These are phyloP conservation scores for Channa maculata DNA, from an alignment of 2,113 vertebrate species.

Conservation along the genomic window DNA sequence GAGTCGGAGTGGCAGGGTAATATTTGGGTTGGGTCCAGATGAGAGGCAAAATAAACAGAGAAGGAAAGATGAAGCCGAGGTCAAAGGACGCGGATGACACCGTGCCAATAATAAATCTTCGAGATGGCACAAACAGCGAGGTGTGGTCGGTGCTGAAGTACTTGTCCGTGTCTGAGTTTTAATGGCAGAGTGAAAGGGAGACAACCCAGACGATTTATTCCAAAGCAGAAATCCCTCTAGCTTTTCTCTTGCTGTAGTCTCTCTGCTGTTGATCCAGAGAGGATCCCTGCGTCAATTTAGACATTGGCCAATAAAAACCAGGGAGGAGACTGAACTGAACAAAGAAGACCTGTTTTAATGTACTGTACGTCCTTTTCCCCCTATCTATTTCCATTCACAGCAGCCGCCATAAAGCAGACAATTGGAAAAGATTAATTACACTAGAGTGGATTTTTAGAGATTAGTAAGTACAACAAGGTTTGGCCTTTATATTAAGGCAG, in stretches of 20 bases:
- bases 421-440: neutral
- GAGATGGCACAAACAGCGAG: neutral
- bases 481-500: neutral
- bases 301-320: conserved; percentile 12
- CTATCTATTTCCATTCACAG: neutral
- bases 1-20: conserved; percentile 22
- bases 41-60: conserved; percentile 36
- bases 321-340: neutral
- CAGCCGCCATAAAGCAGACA: neutral
- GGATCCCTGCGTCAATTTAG: conserved; percentile 18
- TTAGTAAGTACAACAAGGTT: neutral
- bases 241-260: conserved; percentile 5
- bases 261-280: conserved; percentile 9
- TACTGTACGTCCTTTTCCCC: neutral
- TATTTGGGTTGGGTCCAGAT: conserved; percentile 46
- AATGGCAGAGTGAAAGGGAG: neutral
- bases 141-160: neutral
- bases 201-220: neutral
- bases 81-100: conserved; percentile 8
- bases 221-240: conserved; percentile 7
- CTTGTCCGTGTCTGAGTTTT: neutral
- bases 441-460: neutral
- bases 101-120: conserved; percentile 20
- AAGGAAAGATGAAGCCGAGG: conserved; percentile 25
- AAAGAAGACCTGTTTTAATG: neutral